phyloP scores from a whole-genome alignment of 2,888 invertebrate genomes.

The Eilema caniola region DNA sequence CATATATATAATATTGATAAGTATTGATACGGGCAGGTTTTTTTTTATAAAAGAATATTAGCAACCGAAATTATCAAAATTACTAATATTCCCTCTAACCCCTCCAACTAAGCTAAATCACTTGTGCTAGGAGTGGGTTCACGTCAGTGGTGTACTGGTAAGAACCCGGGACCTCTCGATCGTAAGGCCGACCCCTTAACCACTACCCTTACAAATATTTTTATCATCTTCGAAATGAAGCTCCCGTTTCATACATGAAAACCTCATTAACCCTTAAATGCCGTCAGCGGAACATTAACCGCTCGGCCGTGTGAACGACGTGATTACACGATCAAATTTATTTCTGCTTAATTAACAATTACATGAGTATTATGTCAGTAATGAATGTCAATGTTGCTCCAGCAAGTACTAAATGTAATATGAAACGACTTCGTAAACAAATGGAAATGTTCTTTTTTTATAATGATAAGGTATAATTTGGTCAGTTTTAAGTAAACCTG shows the following conservation, averaged over 20 bases:
- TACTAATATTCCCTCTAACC: too few relatives aligned
- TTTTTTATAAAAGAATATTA: too few relatives aligned
- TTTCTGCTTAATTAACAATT: constrained; percentile 39
- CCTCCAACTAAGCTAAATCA: too few relatives aligned
- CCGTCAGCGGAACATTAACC: constrained; percentile 38
- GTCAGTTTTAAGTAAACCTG: too few relatives aligned
- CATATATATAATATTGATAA: too few relatives aligned
- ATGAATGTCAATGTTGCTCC: background rate
- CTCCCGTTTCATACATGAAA: constrained; percentile 28
- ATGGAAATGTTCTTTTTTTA: background rate
- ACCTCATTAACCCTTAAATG: constrained; percentile 39
- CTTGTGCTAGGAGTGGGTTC: too few relatives aligned
- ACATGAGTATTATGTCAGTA: constrained; percentile 18
- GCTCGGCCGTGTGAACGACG: constrained; percentile 32
- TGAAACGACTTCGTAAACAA: background rate
- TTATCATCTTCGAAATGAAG: constrained; percentile 30
- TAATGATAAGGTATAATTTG: background rate
- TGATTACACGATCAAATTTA: constrained; percentile 42
- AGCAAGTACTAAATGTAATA: background rate
- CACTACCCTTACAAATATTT: background rate
- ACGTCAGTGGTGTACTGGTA: too few relatives aligned
- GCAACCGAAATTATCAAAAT: too few relatives aligned
- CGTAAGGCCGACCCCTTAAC: too few relatives aligned
- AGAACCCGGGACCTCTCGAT: too few relatives aligned
- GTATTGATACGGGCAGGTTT: too few relatives aligned